phyloP scores from a whole-genome alignment of 2,888 invertebrate genomes.

The Tupiocoris notatus region DNA sequence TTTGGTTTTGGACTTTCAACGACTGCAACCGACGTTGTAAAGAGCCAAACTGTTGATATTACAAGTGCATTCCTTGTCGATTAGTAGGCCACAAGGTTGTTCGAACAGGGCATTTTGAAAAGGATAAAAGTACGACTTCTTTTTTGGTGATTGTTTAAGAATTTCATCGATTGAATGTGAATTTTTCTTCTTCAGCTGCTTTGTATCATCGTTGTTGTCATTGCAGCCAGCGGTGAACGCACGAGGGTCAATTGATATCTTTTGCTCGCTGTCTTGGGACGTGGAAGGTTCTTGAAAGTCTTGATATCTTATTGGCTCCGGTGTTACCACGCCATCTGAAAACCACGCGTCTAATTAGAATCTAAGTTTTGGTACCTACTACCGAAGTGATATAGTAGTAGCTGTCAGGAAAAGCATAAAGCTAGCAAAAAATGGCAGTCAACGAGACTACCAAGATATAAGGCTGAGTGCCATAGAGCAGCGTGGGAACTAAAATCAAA shows the following conservation, averaged over 20 bases:
- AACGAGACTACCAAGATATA: no score
- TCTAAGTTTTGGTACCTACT: no score
- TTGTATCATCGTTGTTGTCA: constrained; percentile 30
- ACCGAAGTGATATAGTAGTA: no score
- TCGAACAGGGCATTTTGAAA: constrained; percentile 47
- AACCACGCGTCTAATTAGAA: no score
- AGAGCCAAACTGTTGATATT: constrained; percentile 44
- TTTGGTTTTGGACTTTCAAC: not conserved
- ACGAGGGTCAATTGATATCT: not conserved
- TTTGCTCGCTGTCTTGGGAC: constrained; percentile 16
- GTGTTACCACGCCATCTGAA: constrained; percentile 3
- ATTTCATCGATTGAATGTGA: constrained; percentile 71
- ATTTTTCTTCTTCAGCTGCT: constrained; percentile 58
- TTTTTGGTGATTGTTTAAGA: constrained; percentile 47
- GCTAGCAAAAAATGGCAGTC: no score
- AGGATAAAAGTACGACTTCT: constrained; percentile 25
- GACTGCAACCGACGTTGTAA: constrained; percentile 1
- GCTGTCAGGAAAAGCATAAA: no score
- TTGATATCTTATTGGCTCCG: constrained; percentile 1
- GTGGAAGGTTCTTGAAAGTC: constrained; percentile 20
- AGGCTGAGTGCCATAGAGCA: no score
- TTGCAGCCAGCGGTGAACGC: not conserved
- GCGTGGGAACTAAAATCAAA: no score
- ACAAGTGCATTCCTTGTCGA: constrained; percentile 52
- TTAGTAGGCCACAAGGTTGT: constrained; percentile 51